Base-by-base conservation (phyloP, 1,140 invertebrate species). In the Oedothorax gibbosus region DNA sequence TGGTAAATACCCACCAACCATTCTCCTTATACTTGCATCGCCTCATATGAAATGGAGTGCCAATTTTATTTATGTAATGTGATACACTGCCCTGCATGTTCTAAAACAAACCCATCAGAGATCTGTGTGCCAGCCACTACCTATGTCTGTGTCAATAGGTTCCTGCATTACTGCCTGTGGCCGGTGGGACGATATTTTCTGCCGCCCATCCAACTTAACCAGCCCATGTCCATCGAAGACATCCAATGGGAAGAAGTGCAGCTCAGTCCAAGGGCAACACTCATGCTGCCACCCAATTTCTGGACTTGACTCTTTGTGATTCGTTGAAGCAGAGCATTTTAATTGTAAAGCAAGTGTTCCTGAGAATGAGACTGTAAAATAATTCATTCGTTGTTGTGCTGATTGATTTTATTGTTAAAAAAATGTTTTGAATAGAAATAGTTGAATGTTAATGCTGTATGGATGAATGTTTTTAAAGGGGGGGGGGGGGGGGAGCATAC, bases 91-190 rank as follows among this genome's bases (percentile, higher is more conserved):
- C 51, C 35, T 79, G 64, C 62, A 80, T 83, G 12, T 51, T 60
- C 56, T 73, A 14, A 65, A 62, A 35, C 35, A 12, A 56, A 35
- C 35, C 35, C 65, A 68, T 75, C 51, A 56, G 56, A 68, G 65
- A 49, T 76, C 71, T 78, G 65, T 78, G 83, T 85, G 83, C 75
- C 75, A 77, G 75, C 83, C 73, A 77, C 83, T 62, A 71, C 73
- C 83, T 77, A 18, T 77, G 18, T 78, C 57, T 85, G 65, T 77
- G 73, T 85, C 73, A 71, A 69, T 78, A 85, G 83, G 83, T 85
- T 85, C 66, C 75, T 85, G 73, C 83, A 85, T 78, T 85, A 85
- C 56, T 85, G 83, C 83, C 75, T 85, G 10, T 85, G 83, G 83
- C 83, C 83, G 62, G 56, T 69, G 18, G 83, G 83, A 69, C 73